Conservation (phyloP, 2,113 vertebrate species). For the Geococcyx californianus region DNA sequence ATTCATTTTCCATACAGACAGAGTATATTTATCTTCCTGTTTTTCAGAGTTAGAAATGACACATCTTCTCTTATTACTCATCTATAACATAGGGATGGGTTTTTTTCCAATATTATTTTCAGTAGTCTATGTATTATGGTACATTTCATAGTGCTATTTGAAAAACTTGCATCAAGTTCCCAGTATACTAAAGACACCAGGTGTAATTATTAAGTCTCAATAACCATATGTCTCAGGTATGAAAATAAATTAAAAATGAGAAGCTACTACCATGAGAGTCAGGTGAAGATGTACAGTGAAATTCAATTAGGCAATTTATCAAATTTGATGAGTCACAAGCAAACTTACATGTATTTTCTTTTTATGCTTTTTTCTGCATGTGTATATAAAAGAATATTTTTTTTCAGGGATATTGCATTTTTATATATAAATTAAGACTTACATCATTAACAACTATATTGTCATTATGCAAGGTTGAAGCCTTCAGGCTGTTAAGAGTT, state of each 20-base stretch:
- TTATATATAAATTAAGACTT: background rate
- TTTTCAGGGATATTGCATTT: background rate
- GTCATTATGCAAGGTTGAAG: background rate
- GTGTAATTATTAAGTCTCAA: background rate
- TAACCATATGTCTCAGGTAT: background rate
- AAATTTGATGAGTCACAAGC: background rate
- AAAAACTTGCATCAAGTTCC: background rate
- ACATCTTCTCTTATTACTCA: background rate
- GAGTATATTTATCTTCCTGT: background rate
- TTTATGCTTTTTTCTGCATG: background rate
- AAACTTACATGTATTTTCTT: background rate
- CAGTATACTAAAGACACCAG: background rate
- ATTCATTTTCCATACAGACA: background rate
- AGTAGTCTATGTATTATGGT: background rate
- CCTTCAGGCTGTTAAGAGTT: background rate
- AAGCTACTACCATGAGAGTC: background rate
- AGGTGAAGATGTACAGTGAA: background rate
- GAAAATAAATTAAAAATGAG: background rate
- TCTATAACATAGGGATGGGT: background rate
- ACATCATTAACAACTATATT: background rate
- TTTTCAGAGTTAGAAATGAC: background rate
- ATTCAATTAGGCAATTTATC: background rate
- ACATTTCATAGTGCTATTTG: background rate
- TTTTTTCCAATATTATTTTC: background rate
- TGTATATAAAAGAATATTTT: background rate